Base-by-base conservation (phyloP, 2,888 invertebrate species). In the Epinotia brunnichana region DNA sequence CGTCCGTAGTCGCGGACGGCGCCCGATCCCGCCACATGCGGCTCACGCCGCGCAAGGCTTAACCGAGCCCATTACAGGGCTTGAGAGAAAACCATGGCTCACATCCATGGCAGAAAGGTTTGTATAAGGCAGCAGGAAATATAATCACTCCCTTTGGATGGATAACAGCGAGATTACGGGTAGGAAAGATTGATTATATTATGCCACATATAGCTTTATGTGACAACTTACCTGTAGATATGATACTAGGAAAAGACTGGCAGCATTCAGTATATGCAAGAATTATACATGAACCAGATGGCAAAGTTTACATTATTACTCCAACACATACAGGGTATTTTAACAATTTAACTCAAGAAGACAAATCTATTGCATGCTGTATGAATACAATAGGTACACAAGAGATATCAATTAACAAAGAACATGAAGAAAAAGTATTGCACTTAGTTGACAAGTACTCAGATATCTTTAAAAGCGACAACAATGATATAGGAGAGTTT, bases 281-380 rank as follows among this genome's bases (percentile, higher is more conserved):
- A 44, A 61, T 61, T 5, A 61, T 61, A 15, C 41, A 44, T 44
- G 61, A 61, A 10, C 74, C 71, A 15, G 71, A 71, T 71, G 74
- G 74, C 0, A 68, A 68, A 63, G 57, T 41, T n/a, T 41, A 44
- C 44, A 62, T 74, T 24, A 69, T 48, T 48, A 66, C 71, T 56
- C 64, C 59, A 35, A 64, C 60, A 4, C 54, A 61, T 44, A 54
- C 61, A 51, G 69, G 53, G 35, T 61, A 60, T 35, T 69, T 69
- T 21, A 68, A 64, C 10, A 64, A 69, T 29, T 44, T 63, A 21
- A 39, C 35, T 53, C 35, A 67, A 35, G 61, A 72, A 57, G 57
- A 61, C 17, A 44, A 11, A 29, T 57, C 56, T 3, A 3, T 57
- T 44, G 35, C 44, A 19, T 68, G 68, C 35, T 60, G 59, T 15